These are phyloP conservation scores for Ormyrus pomaceus DNA, from an alignment of 2,888 invertebrate species.

Conservation along the genomic window DNA sequence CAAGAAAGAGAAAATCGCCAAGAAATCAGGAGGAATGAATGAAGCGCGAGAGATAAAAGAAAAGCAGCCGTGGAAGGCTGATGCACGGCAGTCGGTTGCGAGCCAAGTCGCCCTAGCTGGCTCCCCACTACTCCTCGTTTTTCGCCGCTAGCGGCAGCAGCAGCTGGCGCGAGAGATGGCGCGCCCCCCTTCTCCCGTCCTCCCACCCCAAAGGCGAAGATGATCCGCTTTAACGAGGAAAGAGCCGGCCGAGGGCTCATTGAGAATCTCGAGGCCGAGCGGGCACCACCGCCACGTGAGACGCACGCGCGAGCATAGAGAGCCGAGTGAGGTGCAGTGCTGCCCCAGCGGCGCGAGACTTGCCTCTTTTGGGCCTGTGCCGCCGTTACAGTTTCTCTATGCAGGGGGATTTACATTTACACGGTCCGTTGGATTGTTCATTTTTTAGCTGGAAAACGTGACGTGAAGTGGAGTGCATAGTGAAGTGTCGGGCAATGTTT, in stretches of 20 bases:
- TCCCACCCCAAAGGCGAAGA: slow-evolving; percentile 22
- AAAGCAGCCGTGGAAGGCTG: slow-evolving; percentile 23
- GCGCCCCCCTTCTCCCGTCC: background rate
- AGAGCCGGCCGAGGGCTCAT: slow-evolving; percentile 59
- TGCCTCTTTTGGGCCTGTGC: too few species aligned
- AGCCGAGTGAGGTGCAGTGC: too few species aligned
- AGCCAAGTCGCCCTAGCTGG: slow-evolving; percentile 42
- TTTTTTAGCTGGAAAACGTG: too few species aligned
- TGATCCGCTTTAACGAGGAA: slow-evolving; percentile 67
- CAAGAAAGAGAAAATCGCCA: slow-evolving; percentile 45
- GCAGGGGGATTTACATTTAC: too few species aligned
- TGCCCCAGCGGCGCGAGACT: too few species aligned
- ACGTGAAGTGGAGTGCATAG: too few species aligned
- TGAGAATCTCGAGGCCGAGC: slow-evolving; percentile 43
- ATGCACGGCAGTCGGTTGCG: slow-evolving; percentile 23
- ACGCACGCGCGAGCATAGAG: too few species aligned
- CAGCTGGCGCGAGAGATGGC: slow-evolving; percentile 26
- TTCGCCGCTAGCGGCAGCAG: slow-evolving; percentile 9
- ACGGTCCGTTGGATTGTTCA: too few species aligned
- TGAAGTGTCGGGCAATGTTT: too few species aligned
- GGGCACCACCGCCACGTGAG: too few species aligned
- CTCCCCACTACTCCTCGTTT: background rate
- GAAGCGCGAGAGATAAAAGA: slow-evolving; percentile 45
- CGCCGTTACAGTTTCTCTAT: too few species aligned
- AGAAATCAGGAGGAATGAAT: slow-evolving; percentile 41